phyloP scores from a whole-genome alignment of 2,113 vertebrate species.

The Copsychus sechellarum region DNA sequence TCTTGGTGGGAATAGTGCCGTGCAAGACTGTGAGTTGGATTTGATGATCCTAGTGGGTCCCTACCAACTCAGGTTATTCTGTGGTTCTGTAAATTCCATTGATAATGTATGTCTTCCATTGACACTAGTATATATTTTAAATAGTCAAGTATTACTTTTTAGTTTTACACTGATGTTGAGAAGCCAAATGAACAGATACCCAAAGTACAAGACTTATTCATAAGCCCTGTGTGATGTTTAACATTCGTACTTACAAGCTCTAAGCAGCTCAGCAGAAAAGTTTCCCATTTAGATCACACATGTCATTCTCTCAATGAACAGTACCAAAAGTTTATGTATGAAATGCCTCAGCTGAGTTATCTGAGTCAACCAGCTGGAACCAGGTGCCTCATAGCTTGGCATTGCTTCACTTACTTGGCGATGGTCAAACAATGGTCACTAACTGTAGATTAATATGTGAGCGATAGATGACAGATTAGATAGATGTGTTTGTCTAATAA shows the following conservation, averaged over 20 bases:
- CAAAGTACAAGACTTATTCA: background rate
- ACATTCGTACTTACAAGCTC: background rate
- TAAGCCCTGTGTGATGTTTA: fast-evolving
- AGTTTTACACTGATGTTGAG: background rate
- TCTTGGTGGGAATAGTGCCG: background rate
- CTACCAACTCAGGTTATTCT: background rate
- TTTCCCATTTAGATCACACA: background rate
- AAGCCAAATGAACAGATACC: background rate
- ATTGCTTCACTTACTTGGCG: background rate
- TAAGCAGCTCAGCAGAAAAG: background rate
- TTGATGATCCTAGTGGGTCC: background rate
- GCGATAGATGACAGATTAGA: background rate
- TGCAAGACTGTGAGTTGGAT: background rate
- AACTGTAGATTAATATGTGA: background rate
- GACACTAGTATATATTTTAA: background rate
- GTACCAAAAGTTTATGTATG: background rate
- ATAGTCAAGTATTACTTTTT: background rate
- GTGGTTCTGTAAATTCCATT: background rate
- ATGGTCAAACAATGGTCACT: background rate
- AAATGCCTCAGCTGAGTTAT: background rate
- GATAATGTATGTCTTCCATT: background rate
- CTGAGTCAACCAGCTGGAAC: background rate
- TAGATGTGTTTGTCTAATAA: background rate
- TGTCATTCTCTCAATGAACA: background rate
- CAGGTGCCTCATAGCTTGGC: background rate